Evolutionary conservation across 2,113 vertebrate genomes (phyloP).

Genomic region (Clarias gariepinus): DNA sequence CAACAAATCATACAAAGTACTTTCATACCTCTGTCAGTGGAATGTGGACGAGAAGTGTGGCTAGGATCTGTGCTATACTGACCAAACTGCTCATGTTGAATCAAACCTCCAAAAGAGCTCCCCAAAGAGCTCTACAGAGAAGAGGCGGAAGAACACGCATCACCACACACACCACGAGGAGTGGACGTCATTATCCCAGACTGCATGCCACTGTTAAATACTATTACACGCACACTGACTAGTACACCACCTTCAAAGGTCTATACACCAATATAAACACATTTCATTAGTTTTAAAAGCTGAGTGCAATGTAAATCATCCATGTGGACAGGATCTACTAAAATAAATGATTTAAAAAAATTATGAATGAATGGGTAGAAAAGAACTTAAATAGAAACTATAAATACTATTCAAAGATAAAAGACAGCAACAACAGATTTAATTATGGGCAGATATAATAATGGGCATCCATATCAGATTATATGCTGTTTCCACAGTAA

Average conservation of each 20-base stretch:
- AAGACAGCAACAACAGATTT: background rate
- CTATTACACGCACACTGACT: background rate
- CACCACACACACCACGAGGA: background rate
- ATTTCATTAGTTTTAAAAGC: background rate
- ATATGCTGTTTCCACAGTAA: background rate
- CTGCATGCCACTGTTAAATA: background rate
- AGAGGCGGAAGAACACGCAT: constrained; percentile 1
- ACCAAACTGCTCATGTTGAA: constrained; percentile 56
- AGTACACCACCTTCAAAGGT: background rate
- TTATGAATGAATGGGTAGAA: background rate
- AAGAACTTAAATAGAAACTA: background rate
- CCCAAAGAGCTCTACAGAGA: background rate
- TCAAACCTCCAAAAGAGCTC: constrained; percentile 4
- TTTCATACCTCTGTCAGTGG: constrained; percentile 63
- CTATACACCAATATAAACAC: background rate
- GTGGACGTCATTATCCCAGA: background rate
- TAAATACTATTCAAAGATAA: background rate
- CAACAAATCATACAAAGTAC: background rate
- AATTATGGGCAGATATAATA: too few species aligned
- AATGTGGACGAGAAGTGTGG: constrained; percentile 55
- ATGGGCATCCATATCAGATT: background rate
- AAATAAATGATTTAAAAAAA: background rate
- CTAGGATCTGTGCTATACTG: constrained; percentile 47
- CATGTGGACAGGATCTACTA: background rate
- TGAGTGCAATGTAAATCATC: background rate